Evolutionary conservation across 2,797 vertebrate species (phyloP).

Genomic region (Kryptolebias ocellatus): DNA sequence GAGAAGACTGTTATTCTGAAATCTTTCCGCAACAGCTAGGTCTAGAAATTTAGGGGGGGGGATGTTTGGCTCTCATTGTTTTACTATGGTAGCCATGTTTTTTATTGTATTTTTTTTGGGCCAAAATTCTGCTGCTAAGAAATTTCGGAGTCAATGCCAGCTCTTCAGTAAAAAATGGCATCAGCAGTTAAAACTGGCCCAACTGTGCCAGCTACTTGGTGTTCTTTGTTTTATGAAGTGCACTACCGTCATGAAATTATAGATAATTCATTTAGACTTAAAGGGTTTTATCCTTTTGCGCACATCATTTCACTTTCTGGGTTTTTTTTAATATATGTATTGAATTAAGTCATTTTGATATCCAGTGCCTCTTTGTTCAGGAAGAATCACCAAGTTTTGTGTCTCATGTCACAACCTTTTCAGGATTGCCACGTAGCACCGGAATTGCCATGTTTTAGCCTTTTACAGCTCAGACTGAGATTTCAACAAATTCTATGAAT

Average conservation of each 20-base stretch:
- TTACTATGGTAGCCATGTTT: conserved; percentile 40
- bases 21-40: conserved; percentile 22
- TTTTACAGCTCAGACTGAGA: conserved; percentile 58
- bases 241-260: conserved; percentile 34
- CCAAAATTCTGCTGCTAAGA: conserved; percentile 68
- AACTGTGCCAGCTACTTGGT: conserved; percentile 18
- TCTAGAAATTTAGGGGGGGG: conserved; percentile 39
- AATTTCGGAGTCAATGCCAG: conserved; percentile 37
- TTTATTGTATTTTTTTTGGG: conserved; percentile 16
- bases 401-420: conserved; percentile 49
- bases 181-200: conserved; percentile 39
- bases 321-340: conserved; percentile 59
- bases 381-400: conserved; percentile 52
- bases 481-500: conserved; percentile 44
- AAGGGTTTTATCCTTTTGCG: conserved; percentile 31
- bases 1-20: conserved; percentile 63
- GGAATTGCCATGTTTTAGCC: conserved; percentile 63
- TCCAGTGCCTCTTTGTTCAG: conserved; percentile 56
- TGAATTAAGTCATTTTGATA: conserved; percentile 62
- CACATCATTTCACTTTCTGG: conserved; percentile 34
- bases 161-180: conserved; percentile 21
- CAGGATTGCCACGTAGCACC: conserved; percentile 68
- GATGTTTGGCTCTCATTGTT: conserved; percentile 30
- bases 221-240: conserved; percentile 52
- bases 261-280: conserved; percentile 21